These are phyloP conservation scores for Brachyhypopomus occidentalis DNA, from an alignment of 2,113 vertebrate species.

Conservation along the genomic window DNA sequence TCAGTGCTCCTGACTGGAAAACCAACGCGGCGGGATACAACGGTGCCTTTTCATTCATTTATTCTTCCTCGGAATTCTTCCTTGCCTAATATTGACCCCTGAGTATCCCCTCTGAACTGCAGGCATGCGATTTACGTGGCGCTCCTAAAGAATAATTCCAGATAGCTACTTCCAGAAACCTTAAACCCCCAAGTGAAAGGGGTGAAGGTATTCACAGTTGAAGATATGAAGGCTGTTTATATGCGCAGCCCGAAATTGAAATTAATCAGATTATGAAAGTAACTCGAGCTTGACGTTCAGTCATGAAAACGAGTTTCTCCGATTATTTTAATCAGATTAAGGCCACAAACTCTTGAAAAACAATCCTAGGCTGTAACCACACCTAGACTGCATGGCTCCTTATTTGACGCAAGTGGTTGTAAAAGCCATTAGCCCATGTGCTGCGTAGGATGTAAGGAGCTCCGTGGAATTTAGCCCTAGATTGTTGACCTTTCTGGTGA, in stretches of 20 bases:
- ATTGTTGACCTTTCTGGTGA: too few relatives aligned
- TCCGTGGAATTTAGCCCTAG: not conserved
- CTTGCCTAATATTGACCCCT: not conserved
- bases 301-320: not conserved
- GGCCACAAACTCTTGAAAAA: not conserved
- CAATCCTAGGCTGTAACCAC: not conserved
- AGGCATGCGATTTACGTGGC: too few relatives aligned
- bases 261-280: not conserved
- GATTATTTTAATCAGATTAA: not conserved
- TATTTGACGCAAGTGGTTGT: not conserved
- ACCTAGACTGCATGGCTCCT: not conserved
- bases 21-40: constrained; percentile 98
- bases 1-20: constrained; percentile 98
- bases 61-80: not conserved
- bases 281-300: not conserved
- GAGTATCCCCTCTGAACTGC: too few relatives aligned
- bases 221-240: not conserved
- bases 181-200: not conserved
- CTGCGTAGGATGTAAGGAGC: not conserved
- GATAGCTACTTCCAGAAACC: not conserved
- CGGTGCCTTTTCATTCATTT: constrained; percentile 72
- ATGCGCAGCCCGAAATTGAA: not conserved
- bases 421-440: not conserved
- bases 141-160: not conserved
- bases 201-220: not conserved